Evolutionary conservation across 53 echinoderm and acorn worm species (phyloP).

Genomic region (Luidia sarsii): DNA sequence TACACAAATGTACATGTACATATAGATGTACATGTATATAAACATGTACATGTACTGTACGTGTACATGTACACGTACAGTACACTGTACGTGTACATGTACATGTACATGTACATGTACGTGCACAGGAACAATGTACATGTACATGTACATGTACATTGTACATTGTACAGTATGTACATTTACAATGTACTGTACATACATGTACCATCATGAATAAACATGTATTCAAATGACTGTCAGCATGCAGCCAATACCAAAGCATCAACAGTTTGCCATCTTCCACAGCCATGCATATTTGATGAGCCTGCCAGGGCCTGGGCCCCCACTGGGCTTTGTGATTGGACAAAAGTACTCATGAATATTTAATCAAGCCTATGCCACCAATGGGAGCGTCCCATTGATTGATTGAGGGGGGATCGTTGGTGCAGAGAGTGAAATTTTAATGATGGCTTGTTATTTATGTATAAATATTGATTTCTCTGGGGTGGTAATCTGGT

Average conservation of each 20-base stretch:
- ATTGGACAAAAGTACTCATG: conserved; percentile 17
- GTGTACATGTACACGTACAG: too few relatives aligned
- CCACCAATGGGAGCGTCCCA: not conserved
- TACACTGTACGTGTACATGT: not conserved
- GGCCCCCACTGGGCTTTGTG: not conserved
- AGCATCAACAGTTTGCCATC: too few relatives aligned
- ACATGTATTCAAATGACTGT: too few relatives aligned
- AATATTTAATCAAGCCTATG: not conserved
- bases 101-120: not conserved
- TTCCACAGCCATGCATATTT: conserved; percentile 7
- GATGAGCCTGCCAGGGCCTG: too few relatives aligned
- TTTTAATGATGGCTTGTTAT: conserved; percentile 11
- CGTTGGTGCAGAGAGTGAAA: not conserved
- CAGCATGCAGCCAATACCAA: too few relatives aligned
- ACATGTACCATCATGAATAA: too few relatives aligned
- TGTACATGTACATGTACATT: not conserved
- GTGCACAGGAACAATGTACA: not conserved
- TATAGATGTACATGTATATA: not conserved
- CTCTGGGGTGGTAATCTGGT: not conserved
- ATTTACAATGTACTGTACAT: too few relatives aligned
- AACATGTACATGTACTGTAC: not conserved
- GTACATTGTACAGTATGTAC: too few relatives aligned
- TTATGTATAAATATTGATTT: conserved; percentile 27
- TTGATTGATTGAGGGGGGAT: not conserved
- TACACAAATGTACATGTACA: too few relatives aligned